Percentiles rank a stretch among this genome's conserved stretches.
Evolutionary conservation across 2,797 vertebrate species (phyloP).

Genomic region (Dryobates pubescens): DNA sequence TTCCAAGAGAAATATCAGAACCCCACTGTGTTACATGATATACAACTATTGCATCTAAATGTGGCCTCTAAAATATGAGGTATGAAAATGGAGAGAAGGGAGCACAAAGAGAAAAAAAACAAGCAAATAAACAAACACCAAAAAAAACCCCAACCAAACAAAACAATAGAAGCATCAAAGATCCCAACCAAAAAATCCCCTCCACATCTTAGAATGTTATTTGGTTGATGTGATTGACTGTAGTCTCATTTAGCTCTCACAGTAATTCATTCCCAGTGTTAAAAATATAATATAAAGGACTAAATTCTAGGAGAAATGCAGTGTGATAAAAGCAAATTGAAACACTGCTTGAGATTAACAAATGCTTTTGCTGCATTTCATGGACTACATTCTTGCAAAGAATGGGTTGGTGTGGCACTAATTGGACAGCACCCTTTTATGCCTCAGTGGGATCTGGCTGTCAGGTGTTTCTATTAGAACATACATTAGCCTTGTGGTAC

Average conservation of each 20-base stretch:
- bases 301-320: background rate
- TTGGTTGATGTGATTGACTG: background rate
- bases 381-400: background rate
- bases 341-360: background rate
- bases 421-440: background rate
- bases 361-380: background rate
- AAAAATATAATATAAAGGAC: background rate
- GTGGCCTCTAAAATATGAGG: background rate
- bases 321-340: background rate
- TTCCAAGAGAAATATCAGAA: background rate
- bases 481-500: background rate
- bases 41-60: background rate
- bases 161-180: background rate
- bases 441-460: background rate
- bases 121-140: no score
- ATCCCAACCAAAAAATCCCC: rapidly evolving
- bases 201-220: rapidly evolving
- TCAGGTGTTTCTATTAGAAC: background rate
- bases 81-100: background rate
- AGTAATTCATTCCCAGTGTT: background rate
- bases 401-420: background rate
- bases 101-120: background rate
- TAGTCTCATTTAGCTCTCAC: background rate
- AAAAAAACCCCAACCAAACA: background rate
- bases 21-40: background rate